Percentiles rank a stretch among this genome's conserved stretches.
Conservation (phyloP, 2,888 invertebrate species). For the Eumerus sabulonum region DNA sequence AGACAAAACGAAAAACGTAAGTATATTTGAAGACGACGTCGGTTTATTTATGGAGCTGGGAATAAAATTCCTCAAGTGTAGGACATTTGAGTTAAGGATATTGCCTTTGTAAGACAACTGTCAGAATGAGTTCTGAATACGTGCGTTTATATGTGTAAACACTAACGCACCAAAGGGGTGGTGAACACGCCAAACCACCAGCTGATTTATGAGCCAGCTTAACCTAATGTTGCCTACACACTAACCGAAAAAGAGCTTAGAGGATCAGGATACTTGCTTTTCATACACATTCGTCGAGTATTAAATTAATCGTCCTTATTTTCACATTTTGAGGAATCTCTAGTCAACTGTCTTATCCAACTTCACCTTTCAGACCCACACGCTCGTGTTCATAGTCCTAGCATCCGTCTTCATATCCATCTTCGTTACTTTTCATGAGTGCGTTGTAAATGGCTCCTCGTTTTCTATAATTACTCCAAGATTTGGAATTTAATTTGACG, state of each 20-base stretch:
- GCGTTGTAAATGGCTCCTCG: slow-evolving; percentile 60
- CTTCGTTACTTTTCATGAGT: slow-evolving; percentile 24
- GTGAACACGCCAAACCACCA: slow-evolving; percentile 23
- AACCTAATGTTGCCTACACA: slow-evolving; percentile 32
- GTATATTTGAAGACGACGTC: slow-evolving; percentile 45
- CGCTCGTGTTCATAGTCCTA: no score
- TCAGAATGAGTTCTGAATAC: slow-evolving; percentile 27
- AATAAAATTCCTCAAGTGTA: slow-evolving; percentile 67
- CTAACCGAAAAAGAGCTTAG: neutral
- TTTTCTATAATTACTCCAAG: slow-evolving; percentile 67
- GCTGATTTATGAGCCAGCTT: slow-evolving; percentile 65
- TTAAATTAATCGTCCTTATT: slow-evolving; percentile 68
- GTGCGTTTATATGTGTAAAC: neutral
- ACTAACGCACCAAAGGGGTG: slow-evolving; percentile 28
- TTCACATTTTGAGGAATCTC: slow-evolving; percentile 54
- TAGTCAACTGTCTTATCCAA: slow-evolving; percentile 52
- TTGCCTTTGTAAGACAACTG: slow-evolving; percentile 68
- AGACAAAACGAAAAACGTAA: slow-evolving; percentile 17
- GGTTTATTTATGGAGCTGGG: slow-evolving; percentile 64
- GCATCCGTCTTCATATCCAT: no score
- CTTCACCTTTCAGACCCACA: no score
- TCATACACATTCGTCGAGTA: slow-evolving; percentile 33
- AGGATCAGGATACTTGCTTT: neutral
- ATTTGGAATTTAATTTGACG: slow-evolving; percentile 64
- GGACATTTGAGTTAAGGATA: slow-evolving; percentile 69